Percentiles rank a stretch among this genome's conserved stretches.
phyloP scores from a whole-genome alignment of 2,888 invertebrate genomes.

The Sussaba pulchella region DNA sequence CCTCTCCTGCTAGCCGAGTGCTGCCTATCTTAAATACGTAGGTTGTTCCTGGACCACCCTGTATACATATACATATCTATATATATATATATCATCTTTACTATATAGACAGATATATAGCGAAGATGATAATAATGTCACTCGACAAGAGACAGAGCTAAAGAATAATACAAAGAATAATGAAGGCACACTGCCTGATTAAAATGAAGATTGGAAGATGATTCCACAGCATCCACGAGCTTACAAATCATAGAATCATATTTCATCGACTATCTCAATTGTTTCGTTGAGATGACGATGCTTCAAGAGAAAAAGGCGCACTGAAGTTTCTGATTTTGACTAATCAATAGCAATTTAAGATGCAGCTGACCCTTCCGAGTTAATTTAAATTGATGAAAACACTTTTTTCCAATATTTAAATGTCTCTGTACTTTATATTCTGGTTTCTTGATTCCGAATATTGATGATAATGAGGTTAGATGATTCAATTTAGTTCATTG shows the following conservation, averaged over 20 bases:
- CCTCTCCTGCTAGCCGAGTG: too few relatives aligned
- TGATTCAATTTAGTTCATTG: background rate
- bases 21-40: too few relatives aligned
- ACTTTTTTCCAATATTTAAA: background rate
- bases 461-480: background rate
- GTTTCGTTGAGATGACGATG: conserved; percentile 15
- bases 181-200: conserved; percentile 1
- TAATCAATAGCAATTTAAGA: too few relatives aligned
- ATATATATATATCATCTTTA: too few relatives aligned
- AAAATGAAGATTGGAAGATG: conserved; percentile 3
- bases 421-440: background rate
- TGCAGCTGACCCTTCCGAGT: too few relatives aligned
- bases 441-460: background rate
- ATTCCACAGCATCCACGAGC: conserved; percentile 15
- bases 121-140: conserved; percentile 36
- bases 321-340: too few relatives aligned
- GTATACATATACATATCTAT: too few relatives aligned
- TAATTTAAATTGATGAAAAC: background rate
- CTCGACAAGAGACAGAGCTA: background rate
- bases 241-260: conserved; percentile 25
- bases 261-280: conserved; percentile 7
- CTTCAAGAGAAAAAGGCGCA: too few relatives aligned
- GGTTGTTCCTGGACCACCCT: too few relatives aligned
- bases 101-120: too few relatives aligned
- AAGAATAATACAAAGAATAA: background rate